Evolutionary conservation across 92 coral and sea anemone genomes (phyloP), one percentile per base, ranked within the genome.

Genomic region (Ricordea florida): DNA sequence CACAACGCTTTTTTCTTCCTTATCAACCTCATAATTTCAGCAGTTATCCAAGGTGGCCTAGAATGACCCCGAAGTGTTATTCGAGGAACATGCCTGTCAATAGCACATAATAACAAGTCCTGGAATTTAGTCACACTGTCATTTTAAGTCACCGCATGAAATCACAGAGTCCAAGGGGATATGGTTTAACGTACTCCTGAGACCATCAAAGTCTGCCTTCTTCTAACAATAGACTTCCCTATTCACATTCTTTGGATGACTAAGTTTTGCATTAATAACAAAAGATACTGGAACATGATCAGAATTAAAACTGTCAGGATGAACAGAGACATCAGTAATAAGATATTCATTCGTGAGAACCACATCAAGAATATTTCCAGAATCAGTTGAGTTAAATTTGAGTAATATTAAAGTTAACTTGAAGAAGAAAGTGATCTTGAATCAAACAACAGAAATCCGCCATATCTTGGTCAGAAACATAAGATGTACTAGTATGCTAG

Each of bases 41-140:
- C 47, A 38, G 44, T 64, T n/a, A 64, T 64, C 72, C 72, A 64
- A 23, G 72, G 72, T 20, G 72, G 72, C 51, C 72, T 64, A 36
- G 72, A 64, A 23, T 41, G 56, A 10, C 73, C 56, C 31, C 50
- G 41, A 29, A 66, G 57, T 44, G 35, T 66, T 13, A 66, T 37
- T 29, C 50, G 73, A 21, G 59, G 73, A 10, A 66, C 50, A 44
- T 66, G 57, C 25, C n/a, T 14, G 50, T 66, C 41, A n/a, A 66
- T 45, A 44, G 73, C 73, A 66, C 57, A 26, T 24, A 44, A 44
- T 29, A 66, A 11, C 29, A 45, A 24, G 40, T 66, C 73, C 33
- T 66, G 73, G 50, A 44, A 66, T 44, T 44, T 44, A 44, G 20
- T n/a, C n/a, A n/a, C n/a, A n/a, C n/a, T n/a, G n/a, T n/a, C n/a